Evolutionary conservation across 2,888 invertebrate species (phyloP), one percentile per base, ranked within the genome.

Genomic region (Coenonympha glycerion): DNA sequence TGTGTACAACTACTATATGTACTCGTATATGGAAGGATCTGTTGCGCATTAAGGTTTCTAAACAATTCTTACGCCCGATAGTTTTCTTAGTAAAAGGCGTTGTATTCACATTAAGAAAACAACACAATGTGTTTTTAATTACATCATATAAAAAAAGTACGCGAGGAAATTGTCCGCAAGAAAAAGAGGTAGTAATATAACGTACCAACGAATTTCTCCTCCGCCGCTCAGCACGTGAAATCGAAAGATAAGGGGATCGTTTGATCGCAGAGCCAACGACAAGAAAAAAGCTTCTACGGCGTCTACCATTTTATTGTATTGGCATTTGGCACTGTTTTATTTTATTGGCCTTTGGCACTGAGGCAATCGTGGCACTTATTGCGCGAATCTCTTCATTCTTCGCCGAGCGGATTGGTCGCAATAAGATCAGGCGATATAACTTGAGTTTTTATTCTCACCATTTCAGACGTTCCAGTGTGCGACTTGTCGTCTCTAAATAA

Each of bases 291-390:
- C n/a, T n/a, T n/a, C n/a, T n/a, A n/a, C n/a, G 31, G 31, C 46
- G 18, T 40, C 80, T 83, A 83, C 82, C 82, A 83, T 84, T 84
- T 85, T 83, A 84, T 84, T 83, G 80, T 83, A 73, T 76, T 70
- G 77, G 71, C 71, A 68, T 73, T 83, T 79, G 84, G 79, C 82
- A 74, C 77, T 81, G 81, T n/a, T n/a, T n/a, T n/a, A n/a, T n/a
- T n/a, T n/a, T n/a, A n/a, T n/a, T n/a, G n/a, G 71, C 70, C 67
- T 72, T 83, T 79, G 84, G 79, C 82, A 74, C 77, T 81, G 81
- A 83, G 78, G 79, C 44, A 44, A 44, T 44, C 21, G 77, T 72
- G 70, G 73, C 81, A 79, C 79, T 85, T 85, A 85, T 85, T 85
- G 85, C 80, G 78, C 76, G 58, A 55, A 56, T 53, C 53, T 63